Percentiles rank a stretch among this genome's conserved stretches.
These are phyloP conservation scores for Eueides isabella DNA, from an alignment of 1,140 invertebrate genomes.

Conservation along the genomic window DNA sequence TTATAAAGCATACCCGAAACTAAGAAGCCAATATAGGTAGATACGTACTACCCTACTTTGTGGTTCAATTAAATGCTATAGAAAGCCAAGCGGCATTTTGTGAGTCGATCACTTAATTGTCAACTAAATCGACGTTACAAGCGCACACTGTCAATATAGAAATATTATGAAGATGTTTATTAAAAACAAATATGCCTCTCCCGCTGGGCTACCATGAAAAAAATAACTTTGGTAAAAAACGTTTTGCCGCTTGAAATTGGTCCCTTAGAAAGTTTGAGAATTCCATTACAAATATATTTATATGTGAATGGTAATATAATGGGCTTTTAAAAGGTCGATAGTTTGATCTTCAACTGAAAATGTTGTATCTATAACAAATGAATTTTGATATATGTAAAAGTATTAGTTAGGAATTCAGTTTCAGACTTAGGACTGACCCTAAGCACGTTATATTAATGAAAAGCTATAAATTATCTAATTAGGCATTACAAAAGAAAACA, in stretches of 20 bases:
- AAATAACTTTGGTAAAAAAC: slow-evolving; percentile 45
- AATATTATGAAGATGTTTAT: slow-evolving; percentile 56
- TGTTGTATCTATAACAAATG: neutral
- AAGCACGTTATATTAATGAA: too few species aligned
- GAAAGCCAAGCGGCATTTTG: slow-evolving; percentile 15
- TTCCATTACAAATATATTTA: slow-evolving; percentile 2
- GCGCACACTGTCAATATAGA: slow-evolving; percentile 19
- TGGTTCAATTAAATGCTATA: neutral
- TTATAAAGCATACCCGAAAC: neutral
- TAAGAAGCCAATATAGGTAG: neutral
- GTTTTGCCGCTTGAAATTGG: neutral
- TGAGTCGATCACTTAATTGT: slow-evolving; percentile 22
- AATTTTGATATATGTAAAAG: too few species aligned
- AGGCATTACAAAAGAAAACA: neutral
- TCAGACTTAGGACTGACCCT: too few species aligned
- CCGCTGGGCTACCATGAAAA: slow-evolving; percentile 48
- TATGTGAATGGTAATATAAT: slow-evolving; percentile 1
- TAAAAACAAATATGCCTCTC: slow-evolving; percentile 70
- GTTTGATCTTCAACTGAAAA: neutral
- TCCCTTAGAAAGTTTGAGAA: slow-evolving; percentile 6
- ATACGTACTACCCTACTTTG: too few species aligned
- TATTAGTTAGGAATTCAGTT: too few species aligned
- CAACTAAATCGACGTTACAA: slow-evolving; percentile 23
- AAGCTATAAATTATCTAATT: too few species aligned
- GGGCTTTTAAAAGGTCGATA: neutral